Base-by-base conservation (phyloP, 2,113 vertebrate species). In the Silurus glanis region DNA sequence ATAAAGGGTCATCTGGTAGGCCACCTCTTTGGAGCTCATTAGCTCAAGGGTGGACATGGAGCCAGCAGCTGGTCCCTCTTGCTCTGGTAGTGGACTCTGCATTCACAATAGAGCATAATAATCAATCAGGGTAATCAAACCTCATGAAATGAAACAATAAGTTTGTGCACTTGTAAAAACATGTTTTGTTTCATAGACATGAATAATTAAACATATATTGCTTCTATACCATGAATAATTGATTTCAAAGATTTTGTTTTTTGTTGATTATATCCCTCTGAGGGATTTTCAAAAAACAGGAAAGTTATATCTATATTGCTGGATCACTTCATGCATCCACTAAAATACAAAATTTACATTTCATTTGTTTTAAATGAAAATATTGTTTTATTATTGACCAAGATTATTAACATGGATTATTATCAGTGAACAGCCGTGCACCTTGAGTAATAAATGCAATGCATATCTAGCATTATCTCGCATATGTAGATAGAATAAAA, bases 21-120 rank as follows among this genome's bases (percentile, higher is more conserved):
- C 98, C 90, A 99, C 93, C 85, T 99, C 98, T 92, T 98, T 99
- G 14, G 98, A 99, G 93, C 98, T 98, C 97, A 98, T 98, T 91
- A 99, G 90, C 93, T 99, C 98, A 75, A 99, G 98, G 0, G 94
- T 97, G 91, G 95, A 93, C 87, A 98, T 89, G 9, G 97, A 96
- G 45, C 97, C 98, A 25, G 93, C 2, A 16, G 96, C 96, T 0
- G 97, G 97, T 51, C 97, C 97, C 89, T 98, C 98, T 91, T 99
- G 98, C 92, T 99, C 98, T 80, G 95, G 95, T 72, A 99, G 87
- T 6, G 98, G 97, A n/a, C 94, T 95, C 98, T 99, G 89, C 71
- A 88, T 64, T 90, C 84, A 84, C 25, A 89, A 51, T 45, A 14
- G n/a, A 84, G 78, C 6, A 75, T 61, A 19, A 59, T 45, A 59